These are phyloP conservation scores for Xestia xanthographa DNA, from an alignment of 2,888 invertebrate species.

Conservation along the genomic window DNA sequence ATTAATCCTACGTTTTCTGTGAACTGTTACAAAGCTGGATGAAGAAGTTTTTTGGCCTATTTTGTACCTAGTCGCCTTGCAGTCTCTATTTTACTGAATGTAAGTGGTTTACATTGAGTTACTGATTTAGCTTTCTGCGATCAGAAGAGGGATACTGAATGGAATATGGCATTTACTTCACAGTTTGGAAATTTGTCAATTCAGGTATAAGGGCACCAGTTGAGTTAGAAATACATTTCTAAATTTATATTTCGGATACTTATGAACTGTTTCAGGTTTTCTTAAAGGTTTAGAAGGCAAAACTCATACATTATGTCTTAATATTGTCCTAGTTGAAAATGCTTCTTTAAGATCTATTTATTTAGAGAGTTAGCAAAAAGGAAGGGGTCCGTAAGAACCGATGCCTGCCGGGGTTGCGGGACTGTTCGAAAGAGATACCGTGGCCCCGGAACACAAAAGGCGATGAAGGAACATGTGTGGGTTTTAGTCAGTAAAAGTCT, in stretches of 20 bases:
- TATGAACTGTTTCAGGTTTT: background rate
- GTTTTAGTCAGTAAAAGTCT: too few species aligned
- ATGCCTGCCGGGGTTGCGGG: too few species aligned
- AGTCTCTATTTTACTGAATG: constrained; percentile 39
- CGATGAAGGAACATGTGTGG: too few species aligned
- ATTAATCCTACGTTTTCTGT: constrained; percentile 37
- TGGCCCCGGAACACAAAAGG: too few species aligned
- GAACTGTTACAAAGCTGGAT: background rate
- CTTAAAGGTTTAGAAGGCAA: background rate
- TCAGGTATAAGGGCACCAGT: background rate
- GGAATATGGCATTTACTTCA: background rate
- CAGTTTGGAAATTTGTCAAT: background rate
- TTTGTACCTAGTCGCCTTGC: constrained; percentile 11
- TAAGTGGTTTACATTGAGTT: constrained; percentile 11
- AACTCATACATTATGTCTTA: background rate
- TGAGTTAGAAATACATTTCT: background rate
- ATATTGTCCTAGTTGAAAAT: too few species aligned
- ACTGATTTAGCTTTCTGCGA: background rate
- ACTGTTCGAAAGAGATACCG: too few species aligned
- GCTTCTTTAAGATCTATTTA: too few species aligned
- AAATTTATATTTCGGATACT: background rate
- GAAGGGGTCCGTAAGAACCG: too few species aligned
- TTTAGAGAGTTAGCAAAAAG: too few species aligned
- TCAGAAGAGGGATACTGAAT: background rate
- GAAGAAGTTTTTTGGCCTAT: background rate